phyloP scores from a whole-genome alignment of 2,797 vertebrate genomes.

The Cottoperca gobio region DNA sequence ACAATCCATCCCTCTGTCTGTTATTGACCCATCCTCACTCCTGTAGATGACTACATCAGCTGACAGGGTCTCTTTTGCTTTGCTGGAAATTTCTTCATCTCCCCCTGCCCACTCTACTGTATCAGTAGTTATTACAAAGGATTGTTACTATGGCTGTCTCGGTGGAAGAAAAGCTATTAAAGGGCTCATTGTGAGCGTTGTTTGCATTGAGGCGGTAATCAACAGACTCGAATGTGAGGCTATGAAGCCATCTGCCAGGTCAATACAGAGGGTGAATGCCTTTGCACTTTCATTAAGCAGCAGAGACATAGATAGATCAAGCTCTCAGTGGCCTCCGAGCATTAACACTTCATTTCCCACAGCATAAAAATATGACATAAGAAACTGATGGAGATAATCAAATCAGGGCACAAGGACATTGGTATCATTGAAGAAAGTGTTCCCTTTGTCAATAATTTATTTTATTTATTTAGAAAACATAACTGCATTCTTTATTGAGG shows the following conservation, averaged over 20 bases:
- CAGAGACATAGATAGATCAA: conserved; percentile 29
- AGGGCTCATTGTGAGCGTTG: conserved; percentile 73
- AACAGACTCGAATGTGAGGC: conserved; percentile 28
- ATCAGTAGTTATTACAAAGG: conserved; percentile 74
- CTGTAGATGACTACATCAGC: conserved; percentile 54
- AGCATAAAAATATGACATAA: conserved; percentile 7
- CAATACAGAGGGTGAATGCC: conserved; percentile 48
- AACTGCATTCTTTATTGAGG: conserved; percentile 59
- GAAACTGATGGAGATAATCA: conserved; percentile 40
- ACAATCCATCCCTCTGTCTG: conserved; percentile 61
- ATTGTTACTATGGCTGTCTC: conserved; percentile 63
- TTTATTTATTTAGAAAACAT: conserved; percentile 50
- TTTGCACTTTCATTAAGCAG: conserved; percentile 52
- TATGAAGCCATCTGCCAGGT: conserved; percentile 64
- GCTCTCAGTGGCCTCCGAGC: conserved; percentile 39
- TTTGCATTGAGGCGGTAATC: conserved; percentile 73
- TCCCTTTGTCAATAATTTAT: conserved; percentile 51
- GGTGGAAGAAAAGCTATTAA: conserved; percentile 67
- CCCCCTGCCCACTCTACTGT: conserved; percentile 67
- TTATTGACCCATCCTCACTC: conserved; percentile 69
- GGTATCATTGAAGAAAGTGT: conserved; percentile 26
- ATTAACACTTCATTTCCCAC: conserved; percentile 35
- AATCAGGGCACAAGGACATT: conserved; percentile 18
- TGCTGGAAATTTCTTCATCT: conserved; percentile 58
- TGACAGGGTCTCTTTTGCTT: conserved; percentile 58